Conservation (phyloP, 2,888 invertebrate species). For the Drosophila colorata region DNA sequence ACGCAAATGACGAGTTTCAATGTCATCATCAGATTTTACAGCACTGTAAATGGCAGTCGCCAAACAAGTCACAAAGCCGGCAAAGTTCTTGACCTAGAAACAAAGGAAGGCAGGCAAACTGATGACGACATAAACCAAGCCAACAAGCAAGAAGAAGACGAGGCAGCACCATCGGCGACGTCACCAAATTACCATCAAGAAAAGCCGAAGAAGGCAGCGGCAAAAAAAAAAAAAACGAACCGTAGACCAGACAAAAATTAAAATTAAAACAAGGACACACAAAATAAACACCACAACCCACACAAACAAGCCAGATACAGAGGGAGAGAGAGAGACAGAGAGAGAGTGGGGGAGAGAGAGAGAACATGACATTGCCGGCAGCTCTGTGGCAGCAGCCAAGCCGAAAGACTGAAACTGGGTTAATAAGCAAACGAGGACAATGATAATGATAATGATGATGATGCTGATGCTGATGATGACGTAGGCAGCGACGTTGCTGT, state of each 20-base stretch:
- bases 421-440: conserved; percentile 79
- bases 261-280: conserved; percentile 84
- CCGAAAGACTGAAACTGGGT: conserved; percentile 76
- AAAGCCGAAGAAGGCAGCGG: conserved; percentile 24
- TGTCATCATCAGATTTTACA: conserved; percentile 34
- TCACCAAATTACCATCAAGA: conserved; percentile 56
- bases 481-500: conserved; percentile 28
- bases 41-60: conserved; percentile 19
- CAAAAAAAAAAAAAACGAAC: conserved; percentile 48
- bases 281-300: conserved; percentile 58
- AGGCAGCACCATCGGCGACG: conserved; percentile 49
- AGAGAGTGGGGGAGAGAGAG: conserved; percentile 4
- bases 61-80: conserved; percentile 53
- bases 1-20: conserved; percentile 40
- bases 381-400: conserved; percentile 49
- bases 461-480: conserved; percentile 14
- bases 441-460: conserved; percentile 28
- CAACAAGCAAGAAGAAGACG: conserved; percentile 15
- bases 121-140: conserved; percentile 73
- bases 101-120: conserved; percentile 66
- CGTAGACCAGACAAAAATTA: conserved; percentile 82
- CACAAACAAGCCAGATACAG: conserved; percentile 31
- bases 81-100: conserved; percentile 84
- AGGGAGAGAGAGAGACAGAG: background rate
- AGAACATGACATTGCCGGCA: conserved; percentile 46